These are phyloP conservation scores for Rhineura floridana DNA, from an alignment of 2,113 vertebrate species.

Conservation along the genomic window DNA sequence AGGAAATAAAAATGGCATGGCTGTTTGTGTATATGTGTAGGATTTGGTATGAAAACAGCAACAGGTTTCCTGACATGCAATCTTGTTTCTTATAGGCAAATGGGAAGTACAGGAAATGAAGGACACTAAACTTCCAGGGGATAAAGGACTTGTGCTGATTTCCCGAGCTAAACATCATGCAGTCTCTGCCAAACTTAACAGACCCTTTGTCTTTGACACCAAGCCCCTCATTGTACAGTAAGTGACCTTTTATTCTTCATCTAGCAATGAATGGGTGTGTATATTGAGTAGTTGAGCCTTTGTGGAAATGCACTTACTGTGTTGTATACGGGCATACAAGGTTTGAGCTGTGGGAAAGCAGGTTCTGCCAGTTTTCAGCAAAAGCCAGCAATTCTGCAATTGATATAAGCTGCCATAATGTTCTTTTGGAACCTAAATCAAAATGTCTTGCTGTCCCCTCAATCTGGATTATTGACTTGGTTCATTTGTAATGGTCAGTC, in stretches of 20 bases:
- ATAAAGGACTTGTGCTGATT: constrained; percentile 93
- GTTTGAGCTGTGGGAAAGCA: background rate
- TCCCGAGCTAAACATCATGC: constrained; percentile 97
- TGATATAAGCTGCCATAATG: background rate
- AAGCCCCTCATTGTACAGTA: constrained; percentile 94
- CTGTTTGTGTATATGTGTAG: background rate
- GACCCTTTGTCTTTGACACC: constrained; percentile 91
- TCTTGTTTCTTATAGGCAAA: constrained; percentile 80
- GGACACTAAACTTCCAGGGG: constrained; percentile 90
- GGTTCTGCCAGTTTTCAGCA: background rate
- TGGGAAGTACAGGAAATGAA: constrained; percentile 97
- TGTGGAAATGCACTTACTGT: background rate
- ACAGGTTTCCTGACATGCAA: background rate
- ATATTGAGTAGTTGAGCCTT: background rate
- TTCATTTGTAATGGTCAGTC: background rate
- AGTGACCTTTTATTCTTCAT: constrained; percentile 66
- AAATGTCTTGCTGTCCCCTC: background rate
- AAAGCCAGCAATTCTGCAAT: background rate
- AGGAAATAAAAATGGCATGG: background rate
- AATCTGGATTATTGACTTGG: background rate
- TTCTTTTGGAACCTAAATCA: background rate
- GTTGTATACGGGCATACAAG: background rate
- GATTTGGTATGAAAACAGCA: background rate
- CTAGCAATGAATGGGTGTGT: background rate
- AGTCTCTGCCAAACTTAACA: constrained; percentile 87